Conservation (phyloP, 1,140 invertebrate genomes). For the Pogonomyrmex barbatus region DNA sequence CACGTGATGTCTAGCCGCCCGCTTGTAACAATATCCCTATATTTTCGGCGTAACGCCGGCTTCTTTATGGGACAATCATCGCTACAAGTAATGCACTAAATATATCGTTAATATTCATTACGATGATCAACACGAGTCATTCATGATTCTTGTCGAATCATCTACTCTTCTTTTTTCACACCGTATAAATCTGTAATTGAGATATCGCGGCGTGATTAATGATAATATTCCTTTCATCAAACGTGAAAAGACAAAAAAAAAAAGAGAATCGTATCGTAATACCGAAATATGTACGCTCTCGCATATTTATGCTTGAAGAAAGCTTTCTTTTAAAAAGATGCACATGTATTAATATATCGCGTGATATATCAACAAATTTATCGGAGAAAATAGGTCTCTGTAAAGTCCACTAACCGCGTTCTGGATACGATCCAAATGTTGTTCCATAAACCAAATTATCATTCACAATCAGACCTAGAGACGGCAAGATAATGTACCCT, state of each 20-base stretch:
- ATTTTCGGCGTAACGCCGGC: not conserved
- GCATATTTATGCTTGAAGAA: not conserved
- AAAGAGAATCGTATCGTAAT: not conserved
- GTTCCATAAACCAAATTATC: constrained; percentile 59
- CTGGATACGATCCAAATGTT: constrained; percentile 66
- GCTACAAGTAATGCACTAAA: not conserved
- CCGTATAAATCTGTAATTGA: not conserved
- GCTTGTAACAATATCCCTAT: not conserved
- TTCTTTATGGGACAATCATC: not conserved
- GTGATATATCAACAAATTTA: not conserved
- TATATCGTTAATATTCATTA: not conserved
- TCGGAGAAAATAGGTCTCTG: constrained; percentile 23
- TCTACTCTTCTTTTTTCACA: not conserved
- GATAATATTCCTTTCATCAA: not conserved
- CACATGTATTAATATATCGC: not conserved
- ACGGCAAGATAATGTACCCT: constrained; percentile 58
- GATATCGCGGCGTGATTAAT: constrained; percentile 3
- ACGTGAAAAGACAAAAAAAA: not conserved
- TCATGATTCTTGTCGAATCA: not conserved
- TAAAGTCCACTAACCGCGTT: constrained; percentile 33
- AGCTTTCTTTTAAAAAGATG: constrained; percentile 6
- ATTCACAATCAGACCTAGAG: not conserved
- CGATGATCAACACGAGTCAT: not conserved
- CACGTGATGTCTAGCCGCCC: not conserved
- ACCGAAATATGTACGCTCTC: not conserved